Conservation (phyloP, 2,113 vertebrate species). For the Laticauda colubrina region DNA sequence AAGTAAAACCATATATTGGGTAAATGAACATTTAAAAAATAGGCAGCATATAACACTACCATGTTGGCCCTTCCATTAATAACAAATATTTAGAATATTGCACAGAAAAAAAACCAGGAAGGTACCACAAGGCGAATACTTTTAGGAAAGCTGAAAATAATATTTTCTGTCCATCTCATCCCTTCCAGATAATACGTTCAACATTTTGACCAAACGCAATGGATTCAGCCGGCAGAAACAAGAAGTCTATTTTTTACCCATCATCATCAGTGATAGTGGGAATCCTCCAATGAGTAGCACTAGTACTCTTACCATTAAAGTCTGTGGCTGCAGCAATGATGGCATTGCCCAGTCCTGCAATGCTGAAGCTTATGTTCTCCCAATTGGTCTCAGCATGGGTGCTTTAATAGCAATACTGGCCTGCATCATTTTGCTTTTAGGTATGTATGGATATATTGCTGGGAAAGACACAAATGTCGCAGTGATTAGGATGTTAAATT, state of each 20-base stretch:
- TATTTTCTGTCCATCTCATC: not conserved
- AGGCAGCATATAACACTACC: not conserved
- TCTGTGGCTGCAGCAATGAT: conserved; percentile 94
- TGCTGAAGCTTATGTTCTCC: conserved; percentile 91
- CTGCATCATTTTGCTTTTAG: conserved; percentile 92
- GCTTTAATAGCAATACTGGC: conserved; percentile 96
- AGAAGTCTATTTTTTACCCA: conserved; percentile 93
- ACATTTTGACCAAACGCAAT: conserved; percentile 90
- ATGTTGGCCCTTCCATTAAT: not conserved
- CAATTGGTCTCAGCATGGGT: conserved; percentile 98
- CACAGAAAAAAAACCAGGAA: not conserved
- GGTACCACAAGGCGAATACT: not conserved
- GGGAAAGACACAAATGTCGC: not conserved
- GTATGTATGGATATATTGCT: conserved; percentile 68
- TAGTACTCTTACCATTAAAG: conserved; percentile 93
- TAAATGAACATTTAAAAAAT: not conserved
- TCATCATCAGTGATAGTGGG: conserved; percentile 93
- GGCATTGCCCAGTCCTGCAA: conserved; percentile 94
- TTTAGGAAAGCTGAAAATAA: not conserved
- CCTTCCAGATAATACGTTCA: conserved; percentile 91
- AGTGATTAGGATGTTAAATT: not conserved
- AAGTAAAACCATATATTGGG: not conserved
- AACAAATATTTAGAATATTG: conserved; percentile 5
- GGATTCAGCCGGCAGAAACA: conserved; percentile 95
- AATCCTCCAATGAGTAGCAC: conserved; percentile 96